Conservation (phyloP, 2,113 vertebrate genomes). For the Ictidomys tridecemlineatus region DNA sequence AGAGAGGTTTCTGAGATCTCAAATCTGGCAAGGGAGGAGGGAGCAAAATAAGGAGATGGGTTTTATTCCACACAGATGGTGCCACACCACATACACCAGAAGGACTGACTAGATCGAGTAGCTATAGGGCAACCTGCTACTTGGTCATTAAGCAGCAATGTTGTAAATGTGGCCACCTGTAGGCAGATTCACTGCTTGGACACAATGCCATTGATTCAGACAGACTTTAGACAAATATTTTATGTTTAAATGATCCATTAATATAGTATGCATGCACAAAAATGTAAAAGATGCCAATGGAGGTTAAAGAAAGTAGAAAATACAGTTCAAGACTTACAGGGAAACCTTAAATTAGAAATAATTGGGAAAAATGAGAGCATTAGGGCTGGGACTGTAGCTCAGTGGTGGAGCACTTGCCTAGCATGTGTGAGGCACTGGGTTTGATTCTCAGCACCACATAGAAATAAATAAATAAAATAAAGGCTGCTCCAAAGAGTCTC, state of each 20-base stretch:
- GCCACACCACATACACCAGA: not conserved
- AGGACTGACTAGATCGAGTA: not conserved
- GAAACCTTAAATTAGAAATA: not conserved
- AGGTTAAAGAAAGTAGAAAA: not conserved
- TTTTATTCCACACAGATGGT: not conserved
- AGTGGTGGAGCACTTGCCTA: no score
- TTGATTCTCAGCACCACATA: no score
- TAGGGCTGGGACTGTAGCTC: no score
- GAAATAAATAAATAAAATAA: no score
- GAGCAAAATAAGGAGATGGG: not conserved
- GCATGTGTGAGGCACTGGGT: no score
- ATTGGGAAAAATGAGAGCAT: not conserved
- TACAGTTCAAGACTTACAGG: not conserved
- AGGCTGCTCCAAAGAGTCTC: no score
- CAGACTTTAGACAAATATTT: not conserved
- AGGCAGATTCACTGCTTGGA: not conserved
- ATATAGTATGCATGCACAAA: not conserved
- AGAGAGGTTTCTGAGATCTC: not conserved
- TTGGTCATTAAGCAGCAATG: not conserved
- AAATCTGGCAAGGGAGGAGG: not conserved
- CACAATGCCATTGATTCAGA: not conserved
- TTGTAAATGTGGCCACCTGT: not conserved
- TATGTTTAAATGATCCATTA: not conserved
- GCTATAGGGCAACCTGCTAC: not conserved
- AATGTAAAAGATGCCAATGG: not conserved